Evolutionary conservation across 92 coral and sea anemone species (phyloP).

Genomic region (Actinostola sp.): DNA sequence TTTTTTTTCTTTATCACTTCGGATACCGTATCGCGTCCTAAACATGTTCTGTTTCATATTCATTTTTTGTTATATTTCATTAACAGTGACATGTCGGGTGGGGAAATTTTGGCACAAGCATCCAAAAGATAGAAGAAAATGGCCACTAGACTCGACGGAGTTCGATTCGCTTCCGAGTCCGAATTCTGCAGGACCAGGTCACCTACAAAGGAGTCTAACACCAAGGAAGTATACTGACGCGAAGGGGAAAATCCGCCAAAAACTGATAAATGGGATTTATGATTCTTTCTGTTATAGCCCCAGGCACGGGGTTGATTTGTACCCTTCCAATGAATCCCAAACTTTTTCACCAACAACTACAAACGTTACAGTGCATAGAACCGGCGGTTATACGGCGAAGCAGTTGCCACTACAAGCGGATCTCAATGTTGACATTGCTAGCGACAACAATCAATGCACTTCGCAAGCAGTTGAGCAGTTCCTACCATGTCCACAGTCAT

Average conservation of each 20-base stretch:
- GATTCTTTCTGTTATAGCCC: conserved; percentile 82
- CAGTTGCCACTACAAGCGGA: neutral
- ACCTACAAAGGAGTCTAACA: conserved; percentile 21
- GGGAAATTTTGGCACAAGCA: conserved; percentile 72
- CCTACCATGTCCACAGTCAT: conserved; percentile 40
- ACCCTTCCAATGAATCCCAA: conserved; percentile 47
- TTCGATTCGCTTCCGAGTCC: conserved; percentile 9
- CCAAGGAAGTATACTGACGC: conserved; percentile 53
- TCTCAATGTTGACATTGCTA: conserved; percentile 1
- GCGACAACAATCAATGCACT: conserved; percentile 7
- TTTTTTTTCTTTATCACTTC: conserved; percentile 15
- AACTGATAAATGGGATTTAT: conserved; percentile 79
- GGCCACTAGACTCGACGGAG: conserved; percentile 37
- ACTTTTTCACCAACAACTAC: conserved; percentile 25
- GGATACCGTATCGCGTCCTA: neutral
- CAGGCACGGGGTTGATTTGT: conserved; percentile 66
- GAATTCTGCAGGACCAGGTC: conserved; percentile 5
- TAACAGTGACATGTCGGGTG: conserved; percentile 55
- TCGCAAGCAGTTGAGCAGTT: conserved; percentile 23
- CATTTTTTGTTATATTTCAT: neutral
- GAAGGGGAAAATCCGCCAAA: conserved; percentile 70
- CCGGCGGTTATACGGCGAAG: neutral
- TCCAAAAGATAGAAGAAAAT: conserved; percentile 52
- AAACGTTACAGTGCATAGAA: conserved; percentile 30
- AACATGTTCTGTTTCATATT: conserved; percentile 3